phyloP scores from a whole-genome alignment of 1,140 invertebrate species.

The Saccostrea cuccullata region DNA sequence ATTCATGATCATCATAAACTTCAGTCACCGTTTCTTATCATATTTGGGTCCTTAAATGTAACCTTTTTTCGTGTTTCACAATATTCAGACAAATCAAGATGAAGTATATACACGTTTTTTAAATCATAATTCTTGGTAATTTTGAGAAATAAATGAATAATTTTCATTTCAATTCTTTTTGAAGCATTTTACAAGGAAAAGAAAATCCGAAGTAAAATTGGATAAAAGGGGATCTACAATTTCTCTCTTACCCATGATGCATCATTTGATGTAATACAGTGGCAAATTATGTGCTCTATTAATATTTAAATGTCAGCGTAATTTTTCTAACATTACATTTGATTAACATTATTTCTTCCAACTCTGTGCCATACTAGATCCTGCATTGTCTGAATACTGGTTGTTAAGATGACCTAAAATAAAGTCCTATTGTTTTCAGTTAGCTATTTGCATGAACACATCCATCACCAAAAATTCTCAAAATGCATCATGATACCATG shows the following conservation, averaged over 20 bases:
- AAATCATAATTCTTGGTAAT: background rate
- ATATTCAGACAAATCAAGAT: conserved; percentile 6
- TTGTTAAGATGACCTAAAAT: background rate
- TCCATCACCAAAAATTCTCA: conserved; percentile 45
- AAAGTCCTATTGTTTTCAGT: background rate
- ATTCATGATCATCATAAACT: background rate
- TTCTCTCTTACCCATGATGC: too few relatives aligned
- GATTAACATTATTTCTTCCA: background rate
- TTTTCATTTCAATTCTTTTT: background rate
- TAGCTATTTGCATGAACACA: conserved; percentile 34
- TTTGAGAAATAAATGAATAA: background rate
- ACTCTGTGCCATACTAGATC: background rate
- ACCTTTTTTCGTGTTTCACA: background rate
- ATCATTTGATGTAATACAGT: too few relatives aligned
- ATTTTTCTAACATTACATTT: too few relatives aligned
- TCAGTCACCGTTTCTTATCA: background rate
- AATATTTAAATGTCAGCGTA: too few relatives aligned
- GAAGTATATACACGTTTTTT: background rate
- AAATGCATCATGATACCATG: conserved; percentile 47
- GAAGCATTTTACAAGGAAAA: background rate
- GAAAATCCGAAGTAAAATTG: too few relatives aligned
- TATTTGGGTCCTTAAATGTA: background rate
- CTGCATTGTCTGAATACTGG: background rate
- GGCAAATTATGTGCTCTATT: too few relatives aligned
- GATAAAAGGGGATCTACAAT: too few relatives aligned